phyloP scores from a whole-genome alignment of 2,113 vertebrate genomes.

The Mastomys natalensis region DNA sequence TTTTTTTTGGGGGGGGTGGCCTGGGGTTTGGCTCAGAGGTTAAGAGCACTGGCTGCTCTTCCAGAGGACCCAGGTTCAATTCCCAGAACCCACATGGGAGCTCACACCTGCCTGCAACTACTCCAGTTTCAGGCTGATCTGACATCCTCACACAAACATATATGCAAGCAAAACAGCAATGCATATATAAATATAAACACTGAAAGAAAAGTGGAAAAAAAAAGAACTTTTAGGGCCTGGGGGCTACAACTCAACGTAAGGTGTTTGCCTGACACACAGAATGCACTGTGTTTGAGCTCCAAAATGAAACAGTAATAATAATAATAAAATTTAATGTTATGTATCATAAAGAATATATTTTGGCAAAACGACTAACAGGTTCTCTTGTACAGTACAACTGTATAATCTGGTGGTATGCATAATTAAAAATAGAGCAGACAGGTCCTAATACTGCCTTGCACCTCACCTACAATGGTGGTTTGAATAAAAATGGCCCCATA shows the following conservation, averaged over 20 bases:
- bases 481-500: neutral
- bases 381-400: neutral
- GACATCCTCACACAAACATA: neutral
- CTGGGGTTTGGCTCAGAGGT: neutral
- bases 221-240: neutral
- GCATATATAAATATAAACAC: neutral
- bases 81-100: neutral
- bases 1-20: too few species aligned
- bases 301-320: too few species aligned
- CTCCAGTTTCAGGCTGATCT: neutral
- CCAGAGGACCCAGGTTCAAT: neutral
- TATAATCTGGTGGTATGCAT: slow-evolving; percentile 34
- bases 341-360: slow-evolving; percentile 31
- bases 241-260: neutral
- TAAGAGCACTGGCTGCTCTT: neutral
- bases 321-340: neutral
- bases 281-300: neutral
- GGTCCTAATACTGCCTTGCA: neutral
- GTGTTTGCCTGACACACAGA: neutral
- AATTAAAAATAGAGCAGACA: neutral
- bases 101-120: neutral
- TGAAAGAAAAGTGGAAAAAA: neutral
- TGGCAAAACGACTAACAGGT: slow-evolving; percentile 31
- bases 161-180: neutral
- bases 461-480: neutral